A percentile compares a stretch with the other conserved stretches of the same genome.
phyloP scores from a whole-genome alignment of 2,888 invertebrate species.

The Urechis unicinctus region DNA sequence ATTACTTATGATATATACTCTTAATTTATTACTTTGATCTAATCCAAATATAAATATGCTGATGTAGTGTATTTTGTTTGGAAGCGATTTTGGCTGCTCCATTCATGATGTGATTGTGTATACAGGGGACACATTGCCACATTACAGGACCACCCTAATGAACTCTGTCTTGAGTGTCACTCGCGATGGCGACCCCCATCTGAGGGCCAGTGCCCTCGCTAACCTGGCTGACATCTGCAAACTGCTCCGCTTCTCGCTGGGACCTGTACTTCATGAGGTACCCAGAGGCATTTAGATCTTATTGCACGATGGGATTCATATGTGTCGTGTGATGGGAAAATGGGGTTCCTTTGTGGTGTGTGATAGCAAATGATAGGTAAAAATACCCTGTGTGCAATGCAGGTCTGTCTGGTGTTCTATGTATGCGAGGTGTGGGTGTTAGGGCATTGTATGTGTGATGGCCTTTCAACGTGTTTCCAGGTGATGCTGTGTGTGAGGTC shows the following conservation, averaged over 20 bases:
- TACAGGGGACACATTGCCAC: constrained; percentile 66
- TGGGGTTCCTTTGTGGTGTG: no score
- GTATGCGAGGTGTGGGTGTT: no score
- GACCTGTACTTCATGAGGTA: constrained; percentile 67
- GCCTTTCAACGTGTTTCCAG: constrained; percentile 51
- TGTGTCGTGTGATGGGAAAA: neutral
- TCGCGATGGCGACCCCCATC: constrained; percentile 65
- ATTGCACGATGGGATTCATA: neutral
- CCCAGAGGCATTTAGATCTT: constrained; percentile 1
- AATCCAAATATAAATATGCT: no score
- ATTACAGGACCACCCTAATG: constrained; percentile 64
- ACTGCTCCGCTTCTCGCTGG: constrained; percentile 68
- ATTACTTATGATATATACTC: no score
- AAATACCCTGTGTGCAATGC: no score
- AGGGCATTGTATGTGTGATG: no score
- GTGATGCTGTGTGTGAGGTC: constrained; percentile 65
- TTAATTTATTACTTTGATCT: no score
- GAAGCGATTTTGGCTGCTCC: neutral
- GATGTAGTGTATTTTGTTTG: no score
- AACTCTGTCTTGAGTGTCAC: constrained; percentile 67
- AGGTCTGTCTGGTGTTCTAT: no score
- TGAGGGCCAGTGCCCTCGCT: constrained; percentile 75
- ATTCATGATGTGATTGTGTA: constrained; percentile 19
- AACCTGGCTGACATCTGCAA: constrained; percentile 76
- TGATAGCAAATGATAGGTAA: no score